Conservation (phyloP, 2,113 vertebrate genomes). For the Baryphthengus martii region DNA sequence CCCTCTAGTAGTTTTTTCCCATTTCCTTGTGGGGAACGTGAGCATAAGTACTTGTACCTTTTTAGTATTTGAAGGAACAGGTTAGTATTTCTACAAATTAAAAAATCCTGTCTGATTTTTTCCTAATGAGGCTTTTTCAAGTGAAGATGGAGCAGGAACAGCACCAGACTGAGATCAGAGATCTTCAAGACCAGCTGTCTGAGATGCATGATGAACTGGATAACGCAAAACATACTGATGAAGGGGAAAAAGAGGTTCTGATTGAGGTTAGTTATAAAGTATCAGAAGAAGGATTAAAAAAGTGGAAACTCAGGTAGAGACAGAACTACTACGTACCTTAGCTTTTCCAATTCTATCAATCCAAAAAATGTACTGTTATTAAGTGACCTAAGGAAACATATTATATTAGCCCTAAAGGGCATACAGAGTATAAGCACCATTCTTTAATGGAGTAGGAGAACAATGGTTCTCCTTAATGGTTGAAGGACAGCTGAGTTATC, state of each 20-base stretch:
- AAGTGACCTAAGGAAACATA: background rate
- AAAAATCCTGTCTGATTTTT: background rate
- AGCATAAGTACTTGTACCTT: background rate
- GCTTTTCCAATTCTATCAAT: background rate
- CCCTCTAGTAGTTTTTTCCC: background rate
- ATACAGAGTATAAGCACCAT: background rate
- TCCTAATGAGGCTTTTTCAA: constrained; percentile 85
- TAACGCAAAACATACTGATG: constrained; percentile 81
- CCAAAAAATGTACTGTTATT: background rate
- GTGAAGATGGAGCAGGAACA: constrained; percentile 96
- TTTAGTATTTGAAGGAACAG: background rate
- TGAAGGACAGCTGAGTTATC: background rate
- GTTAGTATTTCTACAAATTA: background rate
- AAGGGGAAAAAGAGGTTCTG: constrained; percentile 82
- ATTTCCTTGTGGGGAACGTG: background rate
- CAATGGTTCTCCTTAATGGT: background rate
- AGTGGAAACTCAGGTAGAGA: background rate
- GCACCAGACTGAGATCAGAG: constrained; percentile 93
- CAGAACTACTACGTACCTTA: background rate
- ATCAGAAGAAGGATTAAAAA: background rate
- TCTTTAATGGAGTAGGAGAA: background rate
- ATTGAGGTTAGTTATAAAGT: constrained; percentile 76
- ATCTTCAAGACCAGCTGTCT: constrained; percentile 96
- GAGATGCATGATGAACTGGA: constrained; percentile 98
- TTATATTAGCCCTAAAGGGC: background rate